A percentile compares a stretch with the other conserved stretches of the same genome.
These are phyloP conservation scores for Limnephilus auricula DNA, from an alignment of 2,888 invertebrate genomes.

Conservation along the genomic window DNA sequence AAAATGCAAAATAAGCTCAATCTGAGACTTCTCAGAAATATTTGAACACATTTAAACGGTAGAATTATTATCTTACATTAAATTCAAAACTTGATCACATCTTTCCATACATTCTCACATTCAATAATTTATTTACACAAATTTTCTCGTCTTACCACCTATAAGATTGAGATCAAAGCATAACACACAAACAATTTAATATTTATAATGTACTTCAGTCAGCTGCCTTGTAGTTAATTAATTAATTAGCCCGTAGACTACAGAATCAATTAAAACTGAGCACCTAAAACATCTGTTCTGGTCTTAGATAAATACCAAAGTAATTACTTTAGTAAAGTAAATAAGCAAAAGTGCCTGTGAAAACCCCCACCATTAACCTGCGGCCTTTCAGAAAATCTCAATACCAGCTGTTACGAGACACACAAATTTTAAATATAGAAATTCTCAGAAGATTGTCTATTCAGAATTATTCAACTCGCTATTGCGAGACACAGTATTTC, in stretches of 20 bases:
- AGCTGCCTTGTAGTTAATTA: slow-evolving; percentile 2
- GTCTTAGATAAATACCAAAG: background rate
- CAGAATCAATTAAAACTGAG: slow-evolving; percentile 2
- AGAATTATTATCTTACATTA: background rate
- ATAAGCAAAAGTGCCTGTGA: background rate
- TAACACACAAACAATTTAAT: background rate
- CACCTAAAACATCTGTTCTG: background rate
- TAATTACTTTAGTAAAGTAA: background rate
- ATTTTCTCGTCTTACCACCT: background rate
- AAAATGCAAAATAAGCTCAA: background rate
- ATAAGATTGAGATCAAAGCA: background rate
- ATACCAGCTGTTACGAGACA: background rate
- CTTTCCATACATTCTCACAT: slow-evolving; percentile 2
- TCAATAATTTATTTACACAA: slow-evolving; percentile 2
- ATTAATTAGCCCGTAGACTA: background rate
- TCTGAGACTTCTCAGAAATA: background rate
- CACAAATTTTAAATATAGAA: background rate
- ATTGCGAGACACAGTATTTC: background rate
- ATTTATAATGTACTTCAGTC: background rate
- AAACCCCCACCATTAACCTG: background rate
- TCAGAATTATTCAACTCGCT: background rate
- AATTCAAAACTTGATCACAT: background rate
- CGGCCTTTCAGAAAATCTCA: background rate
- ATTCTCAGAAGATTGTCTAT: background rate
- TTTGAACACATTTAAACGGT: background rate